These are phyloP conservation scores for Dryadula phaetusa DNA, from an alignment of 2,888 invertebrate species.

Conservation along the genomic window DNA sequence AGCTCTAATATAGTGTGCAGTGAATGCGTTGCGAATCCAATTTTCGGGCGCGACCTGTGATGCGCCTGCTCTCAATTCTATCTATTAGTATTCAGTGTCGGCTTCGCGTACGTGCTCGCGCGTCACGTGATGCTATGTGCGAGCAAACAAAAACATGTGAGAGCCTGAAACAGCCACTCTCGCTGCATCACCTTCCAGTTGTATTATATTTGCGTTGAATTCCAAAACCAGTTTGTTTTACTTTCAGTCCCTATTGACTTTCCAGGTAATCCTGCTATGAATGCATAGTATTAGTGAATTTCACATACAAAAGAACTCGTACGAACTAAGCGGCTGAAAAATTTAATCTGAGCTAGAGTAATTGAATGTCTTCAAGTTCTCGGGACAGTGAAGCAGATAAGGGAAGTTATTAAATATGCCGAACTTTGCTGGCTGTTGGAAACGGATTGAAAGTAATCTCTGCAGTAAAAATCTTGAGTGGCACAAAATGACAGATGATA, in stretches of 20 bases:
- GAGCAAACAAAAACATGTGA: conserved; percentile 69
- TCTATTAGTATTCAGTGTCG: conserved; percentile 69
- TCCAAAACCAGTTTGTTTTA: conserved; percentile 47
- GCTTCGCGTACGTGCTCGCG: conserved; percentile 63
- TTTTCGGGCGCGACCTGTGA: conserved; percentile 65
- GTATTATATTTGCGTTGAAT: conserved; percentile 45
- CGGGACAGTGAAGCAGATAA: conserved; percentile 67
- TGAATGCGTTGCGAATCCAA: conserved; percentile 71
- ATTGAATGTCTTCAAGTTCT: conserved; percentile 68
- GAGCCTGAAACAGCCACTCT: conserved; percentile 61
- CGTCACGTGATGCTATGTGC: conserved; percentile 66
- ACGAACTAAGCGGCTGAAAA: conserved; percentile 48
- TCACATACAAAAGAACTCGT: conserved; percentile 40
- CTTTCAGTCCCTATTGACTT: conserved; percentile 43
- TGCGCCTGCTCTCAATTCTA: conserved; percentile 55
- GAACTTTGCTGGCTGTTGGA: conserved; percentile 60
- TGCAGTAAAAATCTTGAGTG: conserved; percentile 52
- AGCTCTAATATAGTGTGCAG: conserved; percentile 63
- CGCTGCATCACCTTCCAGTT: conserved; percentile 48
- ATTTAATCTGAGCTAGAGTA: conserved; percentile 58
- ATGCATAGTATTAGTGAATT: conserved; percentile 31
- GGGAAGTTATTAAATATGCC: conserved; percentile 74
- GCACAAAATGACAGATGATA: conserved; percentile 59
- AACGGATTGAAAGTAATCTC: conserved; percentile 75
- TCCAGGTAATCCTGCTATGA: conserved; percentile 40